Base-by-base conservation (phyloP, 2,797 vertebrate species). In the Tamandua tetradactyla region DNA sequence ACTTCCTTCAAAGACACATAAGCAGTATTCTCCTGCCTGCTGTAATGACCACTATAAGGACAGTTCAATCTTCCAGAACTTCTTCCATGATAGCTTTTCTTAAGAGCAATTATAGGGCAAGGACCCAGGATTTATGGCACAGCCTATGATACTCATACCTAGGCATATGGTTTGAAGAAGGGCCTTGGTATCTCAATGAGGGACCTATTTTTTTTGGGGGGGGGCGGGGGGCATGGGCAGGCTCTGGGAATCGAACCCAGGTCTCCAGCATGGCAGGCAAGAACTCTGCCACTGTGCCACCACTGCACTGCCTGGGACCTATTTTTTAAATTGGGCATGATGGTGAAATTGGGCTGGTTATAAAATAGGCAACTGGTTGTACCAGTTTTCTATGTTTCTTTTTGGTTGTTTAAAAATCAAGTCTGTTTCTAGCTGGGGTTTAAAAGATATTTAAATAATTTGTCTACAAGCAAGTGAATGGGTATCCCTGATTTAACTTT, bases 401-500 rank as follows among this genome's bases (percentile, higher is more conserved):
- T 42, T 44, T 87, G 30, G 44, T 47, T 7, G 44, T 47, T 82
- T 61, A 91, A 40, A 37, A 82, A 76, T 11, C 7, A 30, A 23
- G 30, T 35, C 83, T 91, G 82, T 68, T 91, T 74, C 40, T 90
- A 93, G 30, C 15, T 52, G 49, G 35, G 2, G 17, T 22, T 94
- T 68, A 61, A 76, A 81, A 87, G 59, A 10, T 59, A 88, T 78
- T 61, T 59, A 62, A 81, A 80, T 76, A 59, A 83, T 71, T 66
- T 68, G 47, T 59, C 64, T 85, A 69, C 57, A 32, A 94, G 37
- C 32, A 92, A 90, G 71, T 47, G 83, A 92, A 59, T 27, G 44
- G 59, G 11, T 85, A 69, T 32, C 40, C 17, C 25, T 74, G 6
- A 64, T 96, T 97, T 92, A 82, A 88, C 37, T 4, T 44, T 90